These are phyloP conservation scores for Guaruba guarouba DNA, from an alignment of 2,113 vertebrate species.

Conservation along the genomic window DNA sequence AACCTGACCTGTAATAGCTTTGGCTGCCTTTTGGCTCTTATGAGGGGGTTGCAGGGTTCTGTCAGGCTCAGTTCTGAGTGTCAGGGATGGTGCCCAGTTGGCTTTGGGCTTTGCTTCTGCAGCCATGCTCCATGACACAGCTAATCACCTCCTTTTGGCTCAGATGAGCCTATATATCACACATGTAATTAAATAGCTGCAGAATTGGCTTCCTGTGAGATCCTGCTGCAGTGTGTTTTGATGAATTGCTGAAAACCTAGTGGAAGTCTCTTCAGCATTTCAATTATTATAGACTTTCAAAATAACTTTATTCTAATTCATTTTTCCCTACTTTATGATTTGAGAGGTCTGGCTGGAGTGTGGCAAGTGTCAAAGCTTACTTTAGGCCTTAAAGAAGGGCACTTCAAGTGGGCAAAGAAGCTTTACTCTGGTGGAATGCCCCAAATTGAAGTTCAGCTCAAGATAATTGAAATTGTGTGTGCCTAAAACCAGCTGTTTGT, in stretches of 20 bases:
- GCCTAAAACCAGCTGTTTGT: neutral
- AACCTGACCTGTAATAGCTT: neutral
- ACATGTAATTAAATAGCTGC: neutral
- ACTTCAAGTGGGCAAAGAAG: neutral
- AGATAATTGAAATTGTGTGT: neutral
- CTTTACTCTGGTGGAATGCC: neutral
- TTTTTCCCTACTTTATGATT: neutral
- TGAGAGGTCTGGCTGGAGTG: neutral
- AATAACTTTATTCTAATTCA: neutral
- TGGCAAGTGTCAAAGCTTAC: neutral
- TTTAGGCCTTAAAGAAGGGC: neutral
- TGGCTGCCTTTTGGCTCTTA: neutral
- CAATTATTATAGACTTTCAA: neutral
- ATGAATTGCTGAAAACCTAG: neutral
- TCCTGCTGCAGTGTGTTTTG: neutral
- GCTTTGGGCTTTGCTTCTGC: neutral
- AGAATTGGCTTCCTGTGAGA: neutral
- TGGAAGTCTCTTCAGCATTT: neutral
- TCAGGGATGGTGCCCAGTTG: neutral
- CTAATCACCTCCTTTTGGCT: neutral
- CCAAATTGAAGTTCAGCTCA: neutral
- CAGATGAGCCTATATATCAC: neutral
- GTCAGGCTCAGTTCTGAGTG: neutral
- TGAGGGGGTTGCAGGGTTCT: neutral
- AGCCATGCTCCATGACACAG: neutral